phyloP scores from a whole-genome alignment of 2,797 vertebrate species.

The Mallotus villosus region DNA sequence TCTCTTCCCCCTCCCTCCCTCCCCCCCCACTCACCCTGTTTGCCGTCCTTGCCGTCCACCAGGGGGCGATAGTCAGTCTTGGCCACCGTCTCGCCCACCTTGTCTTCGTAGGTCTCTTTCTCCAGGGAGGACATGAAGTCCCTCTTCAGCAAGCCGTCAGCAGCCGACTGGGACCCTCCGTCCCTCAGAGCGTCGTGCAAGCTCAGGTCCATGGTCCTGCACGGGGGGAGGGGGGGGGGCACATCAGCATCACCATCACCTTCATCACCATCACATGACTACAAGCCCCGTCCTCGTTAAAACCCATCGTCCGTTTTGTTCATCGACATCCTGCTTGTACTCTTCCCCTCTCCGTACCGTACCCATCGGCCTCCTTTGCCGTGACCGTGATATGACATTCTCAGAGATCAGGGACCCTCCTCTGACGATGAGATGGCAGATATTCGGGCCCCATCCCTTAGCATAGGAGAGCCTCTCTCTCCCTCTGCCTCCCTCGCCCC shows the following conservation, averaged over 20 bases:
- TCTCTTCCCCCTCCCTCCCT: neutral
- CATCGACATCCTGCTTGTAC: neutral
- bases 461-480: too few species aligned
- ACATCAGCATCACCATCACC: neutral
- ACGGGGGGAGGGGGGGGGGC: neutral
- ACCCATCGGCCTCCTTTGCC: too few species aligned
- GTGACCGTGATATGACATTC: too few species aligned
- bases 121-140: conserved; percentile 89
- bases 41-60: conserved; percentile 82
- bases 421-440: too few species aligned
- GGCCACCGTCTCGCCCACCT: conserved; percentile 86
- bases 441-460: too few species aligned
- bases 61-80: conserved; percentile 90
- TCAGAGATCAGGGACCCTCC: too few species aligned
- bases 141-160: conserved; percentile 80
- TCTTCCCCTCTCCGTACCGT: neutral
- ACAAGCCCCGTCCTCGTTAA: neutral
- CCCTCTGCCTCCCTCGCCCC: too few species aligned
- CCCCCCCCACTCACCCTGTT: conserved; percentile 26
- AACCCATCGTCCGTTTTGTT: neutral
- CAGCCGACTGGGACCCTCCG: conserved; percentile 53
- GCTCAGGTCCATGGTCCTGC: conserved; percentile 83
- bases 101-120: conserved; percentile 87
- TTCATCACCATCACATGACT: neutral
- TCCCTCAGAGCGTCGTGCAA: conserved; percentile 82